A percentile compares a stretch with the other conserved stretches of the same genome.
phyloP scores from a whole-genome alignment of 2,888 invertebrate species.

The Phalera bucephala region DNA sequence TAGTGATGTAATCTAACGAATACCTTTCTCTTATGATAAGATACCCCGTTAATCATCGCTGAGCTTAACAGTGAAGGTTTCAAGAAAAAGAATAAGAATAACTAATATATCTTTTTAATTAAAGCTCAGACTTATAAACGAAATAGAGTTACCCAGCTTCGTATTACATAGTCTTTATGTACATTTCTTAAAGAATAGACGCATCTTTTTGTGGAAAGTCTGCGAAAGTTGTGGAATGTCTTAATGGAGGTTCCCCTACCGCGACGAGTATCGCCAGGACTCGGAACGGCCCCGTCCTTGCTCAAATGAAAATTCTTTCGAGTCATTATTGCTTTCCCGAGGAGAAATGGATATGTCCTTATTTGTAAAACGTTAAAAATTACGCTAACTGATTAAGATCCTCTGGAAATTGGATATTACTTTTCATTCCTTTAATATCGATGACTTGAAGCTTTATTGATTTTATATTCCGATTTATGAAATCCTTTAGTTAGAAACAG shows the following conservation, averaged over 20 bases:
- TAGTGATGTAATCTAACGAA: too few relatives aligned
- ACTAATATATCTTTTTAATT: too few relatives aligned
- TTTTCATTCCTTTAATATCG: neutral
- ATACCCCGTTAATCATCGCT: too few relatives aligned
- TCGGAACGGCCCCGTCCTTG: conserved; percentile 46
- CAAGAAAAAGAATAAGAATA: too few relatives aligned
- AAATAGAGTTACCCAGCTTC: conserved; percentile 38
- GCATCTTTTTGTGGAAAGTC: conserved; percentile 57
- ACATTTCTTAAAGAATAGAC: conserved; percentile 38
- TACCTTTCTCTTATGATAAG: too few relatives aligned
- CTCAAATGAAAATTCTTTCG: conserved; percentile 75
- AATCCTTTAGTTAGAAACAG: too few relatives aligned
- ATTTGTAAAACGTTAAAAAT: conserved; percentile 28
- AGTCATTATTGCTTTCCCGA: conserved; percentile 66
- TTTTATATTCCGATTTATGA: too few relatives aligned
- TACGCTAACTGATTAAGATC: neutral
- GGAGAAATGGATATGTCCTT: conserved; percentile 41
- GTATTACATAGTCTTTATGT: conserved; percentile 34
- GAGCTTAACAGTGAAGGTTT: too few relatives aligned
- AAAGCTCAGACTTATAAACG: conserved; percentile 27
- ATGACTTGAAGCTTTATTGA: too few relatives aligned
- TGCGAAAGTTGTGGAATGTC: conserved; percentile 70
- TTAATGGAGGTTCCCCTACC: conserved; percentile 50
- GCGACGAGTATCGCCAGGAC: conserved; percentile 50
- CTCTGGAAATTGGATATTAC: neutral